phyloP scores from a whole-genome alignment of 2,113 vertebrate genomes.

The Taurulus bubalis region DNA sequence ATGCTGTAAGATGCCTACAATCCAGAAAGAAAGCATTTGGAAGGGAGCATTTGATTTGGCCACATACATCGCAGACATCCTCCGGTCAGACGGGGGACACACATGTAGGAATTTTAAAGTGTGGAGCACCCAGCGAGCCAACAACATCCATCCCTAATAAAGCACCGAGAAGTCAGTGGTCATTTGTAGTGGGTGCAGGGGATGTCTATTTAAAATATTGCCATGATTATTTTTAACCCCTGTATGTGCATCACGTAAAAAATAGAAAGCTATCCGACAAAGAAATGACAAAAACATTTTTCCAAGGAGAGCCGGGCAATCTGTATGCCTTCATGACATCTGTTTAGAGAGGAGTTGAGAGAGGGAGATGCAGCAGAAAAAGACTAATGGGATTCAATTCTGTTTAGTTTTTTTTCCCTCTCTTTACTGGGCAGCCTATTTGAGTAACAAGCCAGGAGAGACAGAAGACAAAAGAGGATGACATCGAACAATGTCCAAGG shows the following conservation, averaged over 20 bases:
- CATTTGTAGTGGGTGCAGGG: conserved; percentile 39
- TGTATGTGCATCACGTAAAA: conserved; percentile 20
- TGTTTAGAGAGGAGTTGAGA: conserved; percentile 5
- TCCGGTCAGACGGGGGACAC: conserved; percentile 41
- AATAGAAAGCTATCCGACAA: background rate
- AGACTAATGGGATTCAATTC: conserved; percentile 21
- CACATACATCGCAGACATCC: conserved; percentile 26
- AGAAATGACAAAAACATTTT: background rate
- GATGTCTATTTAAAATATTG: conserved; percentile 13
- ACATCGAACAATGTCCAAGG: conserved; percentile 43
- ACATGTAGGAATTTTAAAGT: conserved; percentile 32
- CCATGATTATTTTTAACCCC: background rate
- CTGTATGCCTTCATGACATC: conserved; percentile 10
- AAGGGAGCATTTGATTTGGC: conserved; percentile 51
- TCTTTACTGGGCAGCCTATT: background rate
- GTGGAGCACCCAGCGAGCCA: conserved; percentile 8
- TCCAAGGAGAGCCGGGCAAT: background rate
- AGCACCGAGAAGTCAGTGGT: conserved; percentile 15
- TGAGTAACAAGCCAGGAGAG: background rate
- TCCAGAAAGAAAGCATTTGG: conserved; percentile 54
- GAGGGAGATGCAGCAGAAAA: conserved; percentile 5
- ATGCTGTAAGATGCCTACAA: conserved; percentile 49
- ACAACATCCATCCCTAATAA: conserved; percentile 13
- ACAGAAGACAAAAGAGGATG: conserved; percentile 32
- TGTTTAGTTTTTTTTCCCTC: background rate